Evolutionary conservation across 2,113 vertebrate genomes (phyloP), one percentile per base, ranked within the genome.

Genomic region (Heterotis niloticus): DNA sequence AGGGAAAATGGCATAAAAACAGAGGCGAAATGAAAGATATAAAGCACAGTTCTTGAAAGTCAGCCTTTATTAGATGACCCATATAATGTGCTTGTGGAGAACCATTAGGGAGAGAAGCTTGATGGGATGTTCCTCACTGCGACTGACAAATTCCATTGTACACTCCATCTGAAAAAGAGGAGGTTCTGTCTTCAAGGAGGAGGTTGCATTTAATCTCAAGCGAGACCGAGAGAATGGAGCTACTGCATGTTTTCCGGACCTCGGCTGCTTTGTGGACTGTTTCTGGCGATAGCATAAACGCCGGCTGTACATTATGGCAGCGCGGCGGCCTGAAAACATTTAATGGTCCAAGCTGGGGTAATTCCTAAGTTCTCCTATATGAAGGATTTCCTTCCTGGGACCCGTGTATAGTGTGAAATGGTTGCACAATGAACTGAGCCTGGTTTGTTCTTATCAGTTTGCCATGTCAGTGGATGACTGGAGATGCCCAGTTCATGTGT

Each of bases 41-140:
- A 56, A 54, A 34, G 56, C 71, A 65, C 28, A 66, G 24, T 17
- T 57, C 18, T 78, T 70, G 66, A 62, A 74, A 76, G 24, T 5
- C 70, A 72, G 76, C 65, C 78, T 80, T 81, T 78, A 81, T 81
- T 68, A 79, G 76, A n/a, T 16, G 54, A 71, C 26, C 73, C 66
- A 73, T 51, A 34, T 29, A 78, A 85, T 76, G 59, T 80, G 34
- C 74, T 71, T 28, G 17, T 28, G 34, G 1, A 78, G 77, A 18
- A 71, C 23, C 77, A 23, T n/a, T 5, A 29, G 17, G 28, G 67
- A 62, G 71, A 56, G 20, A 57, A 60, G 56, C 65, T 52, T 56
- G 26, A 7, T 20, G 66, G 28, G 59, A 17, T 51, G 24, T 51
- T 71, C 77, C 23, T 54, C 34, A 18, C 52, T 23, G n/a, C 51